Conservation (phyloP, 2,797 vertebrate species). For the Eulemur coronatus region DNA sequence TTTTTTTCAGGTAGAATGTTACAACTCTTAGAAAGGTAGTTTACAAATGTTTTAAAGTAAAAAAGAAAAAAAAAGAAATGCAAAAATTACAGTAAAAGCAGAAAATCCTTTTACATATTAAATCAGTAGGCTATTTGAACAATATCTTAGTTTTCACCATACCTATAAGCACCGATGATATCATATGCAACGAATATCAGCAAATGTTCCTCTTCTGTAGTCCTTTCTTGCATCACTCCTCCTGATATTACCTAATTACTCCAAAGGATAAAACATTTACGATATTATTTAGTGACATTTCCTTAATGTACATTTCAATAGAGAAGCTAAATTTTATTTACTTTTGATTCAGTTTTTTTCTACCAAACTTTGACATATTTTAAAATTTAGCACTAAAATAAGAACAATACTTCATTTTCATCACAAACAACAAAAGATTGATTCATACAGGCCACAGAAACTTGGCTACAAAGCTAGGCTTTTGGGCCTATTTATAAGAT, state of each 20-base stretch:
- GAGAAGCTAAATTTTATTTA: not conserved
- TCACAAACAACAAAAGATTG: not conserved
- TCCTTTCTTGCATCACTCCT: not conserved
- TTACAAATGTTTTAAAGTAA: not conserved
- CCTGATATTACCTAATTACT: not conserved
- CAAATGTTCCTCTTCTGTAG: not conserved
- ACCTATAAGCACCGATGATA: not conserved
- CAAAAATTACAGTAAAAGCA: not conserved
- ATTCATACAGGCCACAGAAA: not conserved
- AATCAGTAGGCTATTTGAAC: not conserved
- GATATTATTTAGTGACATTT: not conserved
- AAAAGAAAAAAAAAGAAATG: not conserved
- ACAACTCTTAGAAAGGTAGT: not conserved
- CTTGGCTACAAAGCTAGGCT: not conserved
- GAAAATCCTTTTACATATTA: not conserved
- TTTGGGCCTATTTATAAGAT: not conserved
- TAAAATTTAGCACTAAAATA: not conserved
- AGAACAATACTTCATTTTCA: not conserved
- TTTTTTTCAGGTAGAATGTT: not conserved
- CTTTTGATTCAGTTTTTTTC: not conserved
- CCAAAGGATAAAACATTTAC: not conserved
- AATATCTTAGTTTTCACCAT: not conserved
- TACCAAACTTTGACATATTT: not conserved
- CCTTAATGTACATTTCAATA: not conserved
- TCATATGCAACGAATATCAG: not conserved